Evolutionary conservation across 2,888 invertebrate species (phyloP).

Genomic region (Nemapogon koenigi): DNA sequence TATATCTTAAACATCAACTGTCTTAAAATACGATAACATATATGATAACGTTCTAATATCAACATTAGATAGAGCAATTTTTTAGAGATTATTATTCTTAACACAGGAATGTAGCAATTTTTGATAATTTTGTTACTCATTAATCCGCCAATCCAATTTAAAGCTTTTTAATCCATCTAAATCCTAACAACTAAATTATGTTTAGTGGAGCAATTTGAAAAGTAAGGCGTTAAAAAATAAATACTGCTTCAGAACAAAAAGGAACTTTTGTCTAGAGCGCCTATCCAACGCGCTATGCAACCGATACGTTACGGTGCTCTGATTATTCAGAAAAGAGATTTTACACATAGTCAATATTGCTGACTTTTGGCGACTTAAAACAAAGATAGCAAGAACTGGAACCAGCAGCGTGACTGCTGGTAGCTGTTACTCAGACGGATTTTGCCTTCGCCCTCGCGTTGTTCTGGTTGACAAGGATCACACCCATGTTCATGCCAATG

Average conservation of each 20-base stretch:
- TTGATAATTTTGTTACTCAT: background rate
- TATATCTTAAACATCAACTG: background rate
- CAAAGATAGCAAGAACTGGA: constrained; percentile 41
- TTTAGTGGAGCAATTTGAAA: constrained; percentile 13
- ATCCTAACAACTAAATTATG: background rate
- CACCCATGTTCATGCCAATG: constrained; percentile 73
- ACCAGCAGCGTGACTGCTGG: constrained; percentile 36
- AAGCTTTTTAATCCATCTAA: constrained; percentile 10
- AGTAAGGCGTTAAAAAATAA: constrained; percentile 20
- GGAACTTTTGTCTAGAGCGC: constrained; percentile 2
- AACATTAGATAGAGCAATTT: background rate
- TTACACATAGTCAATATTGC: constrained; percentile 45
- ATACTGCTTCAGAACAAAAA: constrained; percentile 20
- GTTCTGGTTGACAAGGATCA: constrained; percentile 67
- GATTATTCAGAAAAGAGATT: too few species aligned
- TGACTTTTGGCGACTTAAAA: constrained; percentile 39
- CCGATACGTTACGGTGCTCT: background rate
- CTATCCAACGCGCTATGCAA: background rate
- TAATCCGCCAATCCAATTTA: constrained; percentile 4
- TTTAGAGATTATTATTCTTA: constrained; percentile 23
- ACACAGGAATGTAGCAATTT: constrained; percentile 19
- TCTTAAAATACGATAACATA: background rate
- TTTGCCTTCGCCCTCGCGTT: constrained; percentile 38
- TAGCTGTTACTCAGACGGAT: constrained; percentile 46
- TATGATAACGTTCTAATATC: background rate